Base-by-base conservation (phyloP, 1,140 invertebrate species). In the Drosophila bocqueti region DNA sequence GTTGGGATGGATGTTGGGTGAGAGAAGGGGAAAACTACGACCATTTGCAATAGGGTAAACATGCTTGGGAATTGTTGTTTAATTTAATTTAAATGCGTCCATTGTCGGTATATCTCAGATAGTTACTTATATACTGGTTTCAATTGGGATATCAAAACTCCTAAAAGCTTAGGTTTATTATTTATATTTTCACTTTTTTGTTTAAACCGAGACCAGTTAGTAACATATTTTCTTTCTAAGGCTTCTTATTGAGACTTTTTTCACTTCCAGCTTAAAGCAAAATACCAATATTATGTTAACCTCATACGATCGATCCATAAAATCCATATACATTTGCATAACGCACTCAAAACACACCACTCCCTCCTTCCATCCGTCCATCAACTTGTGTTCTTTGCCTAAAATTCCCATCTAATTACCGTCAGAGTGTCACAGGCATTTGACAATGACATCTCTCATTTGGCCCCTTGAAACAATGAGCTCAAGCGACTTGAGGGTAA, bases 331-430 rank as follows among this genome's bases (percentile, higher is more conserved):
- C 55, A 74, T 60, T 73, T 73, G 55, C 71, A 74, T 74, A 73
- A 73, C 46, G 10, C 42, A 61, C 50, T 49, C 54, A 66, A 69
- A 66, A 26, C 46, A 54, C 50, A 34, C 18, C n/a, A 45, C 40
- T 38, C 26, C 6, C 36, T 38, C 11, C 36, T 0, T 13, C 11
- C 36, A 13, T 38, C 36, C 4, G 24, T 16, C 64, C 31, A 10
- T 26, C 31, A 24, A 21, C 26, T 26, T 49, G 16, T 21, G 66
- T 73, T 61, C 29, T 52, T 52, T 74, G 71, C 40, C 38, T 52
- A 45, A 64, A 76, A 54, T 67, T 76, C 66, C 54, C 71, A 73
- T 74, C 67, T 74, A 76, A 76, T 76, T 76, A 76, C 74, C 62
- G 63, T 76, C 55, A 76, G 71, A 76, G 73, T 76, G 62, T 67